Evolutionary conservation across 2,113 vertebrate species (phyloP).

Genomic region (Grus americana): DNA sequence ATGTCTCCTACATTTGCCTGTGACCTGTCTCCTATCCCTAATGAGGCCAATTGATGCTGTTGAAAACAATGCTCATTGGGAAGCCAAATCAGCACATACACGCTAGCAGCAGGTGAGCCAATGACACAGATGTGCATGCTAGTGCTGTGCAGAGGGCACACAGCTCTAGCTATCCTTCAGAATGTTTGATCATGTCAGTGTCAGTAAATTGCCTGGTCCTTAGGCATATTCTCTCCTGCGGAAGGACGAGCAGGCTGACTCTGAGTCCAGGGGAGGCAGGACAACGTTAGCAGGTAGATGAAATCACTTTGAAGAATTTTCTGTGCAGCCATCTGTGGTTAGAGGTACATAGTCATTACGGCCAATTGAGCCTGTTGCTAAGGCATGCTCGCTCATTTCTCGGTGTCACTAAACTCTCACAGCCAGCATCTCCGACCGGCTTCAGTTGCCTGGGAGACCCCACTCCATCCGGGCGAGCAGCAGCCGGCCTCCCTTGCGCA

Average conservation of each 20-base stretch:
- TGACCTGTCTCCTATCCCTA: not conserved
- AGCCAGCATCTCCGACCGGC: not conserved
- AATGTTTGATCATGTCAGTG: accelerated
- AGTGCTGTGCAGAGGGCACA: not conserved
- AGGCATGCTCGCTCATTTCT: not conserved
- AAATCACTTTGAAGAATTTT: not conserved
- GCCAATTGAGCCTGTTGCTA: not conserved
- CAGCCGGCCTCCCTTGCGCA: not conserved
- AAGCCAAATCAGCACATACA: not conserved
- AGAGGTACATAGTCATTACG: not conserved
- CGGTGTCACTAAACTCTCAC: not conserved
- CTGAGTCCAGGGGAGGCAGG: not conserved
- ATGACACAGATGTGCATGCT: accelerated
- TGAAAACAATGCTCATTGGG: not conserved
- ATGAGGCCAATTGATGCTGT: not conserved
- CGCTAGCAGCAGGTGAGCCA: not conserved
- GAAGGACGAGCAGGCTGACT: not conserved
- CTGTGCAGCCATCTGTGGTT: not conserved
- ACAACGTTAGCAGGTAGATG: not conserved
- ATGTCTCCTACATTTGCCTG: not conserved
- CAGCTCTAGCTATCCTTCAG: not conserved
- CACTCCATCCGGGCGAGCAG: accelerated
- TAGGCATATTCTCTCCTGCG: accelerated
- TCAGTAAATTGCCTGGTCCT: not conserved
- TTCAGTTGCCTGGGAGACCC: conserved; percentile 25